These are phyloP conservation scores for Petrocephalus schoutedeni DNA, from an alignment of 2,797 vertebrate genomes.

Conservation along the genomic window DNA sequence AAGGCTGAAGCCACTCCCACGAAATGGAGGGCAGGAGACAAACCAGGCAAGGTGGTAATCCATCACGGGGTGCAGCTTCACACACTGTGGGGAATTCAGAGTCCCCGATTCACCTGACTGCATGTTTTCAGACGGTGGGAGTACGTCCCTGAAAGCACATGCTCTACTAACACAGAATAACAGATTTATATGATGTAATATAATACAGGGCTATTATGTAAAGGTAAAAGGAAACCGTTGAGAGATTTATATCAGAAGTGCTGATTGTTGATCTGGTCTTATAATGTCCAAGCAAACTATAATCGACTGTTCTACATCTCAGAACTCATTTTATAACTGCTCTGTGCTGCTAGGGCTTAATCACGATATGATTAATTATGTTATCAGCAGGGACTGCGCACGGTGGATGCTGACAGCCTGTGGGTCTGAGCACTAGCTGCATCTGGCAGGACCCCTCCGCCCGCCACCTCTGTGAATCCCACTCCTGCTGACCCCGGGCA, in stretches of 20 bases:
- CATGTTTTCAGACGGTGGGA: not conserved
- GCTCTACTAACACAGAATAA: not conserved
- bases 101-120: not conserved
- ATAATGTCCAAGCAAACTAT: not conserved
- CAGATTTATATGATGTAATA: not conserved
- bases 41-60: not conserved
- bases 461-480: not conserved
- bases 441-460: not conserved
- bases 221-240: not conserved
- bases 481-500: not conserved
- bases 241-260: not conserved
- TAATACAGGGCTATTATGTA: not conserved
- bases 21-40: not conserved
- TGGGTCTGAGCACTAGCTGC: not conserved
- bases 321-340: not conserved
- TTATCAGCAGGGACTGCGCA: not conserved
- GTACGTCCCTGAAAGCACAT: not conserved
- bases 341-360: not conserved
- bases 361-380: slow-evolving; percentile 2
- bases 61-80: not conserved
- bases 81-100: not conserved
- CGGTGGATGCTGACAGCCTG: not conserved
- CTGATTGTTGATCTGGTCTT: not conserved
- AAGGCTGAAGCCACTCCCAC: not conserved
- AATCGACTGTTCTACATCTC: not conserved